Evolutionary conservation across 2,888 invertebrate species (phyloP), one percentile per base, ranked within the genome.

Genomic region (Keiferia lycopersicella): DNA sequence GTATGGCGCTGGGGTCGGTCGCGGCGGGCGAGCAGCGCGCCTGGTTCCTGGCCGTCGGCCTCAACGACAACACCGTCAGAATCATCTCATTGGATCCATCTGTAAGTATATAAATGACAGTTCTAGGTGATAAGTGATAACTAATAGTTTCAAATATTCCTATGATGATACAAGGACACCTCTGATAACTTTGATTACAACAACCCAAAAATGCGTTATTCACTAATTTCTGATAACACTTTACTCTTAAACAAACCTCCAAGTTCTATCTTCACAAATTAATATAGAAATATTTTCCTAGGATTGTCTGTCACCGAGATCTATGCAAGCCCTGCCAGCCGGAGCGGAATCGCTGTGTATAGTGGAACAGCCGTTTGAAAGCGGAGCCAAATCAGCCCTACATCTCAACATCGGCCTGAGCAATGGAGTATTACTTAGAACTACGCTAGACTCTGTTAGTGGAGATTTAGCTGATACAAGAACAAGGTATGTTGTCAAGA

Each of bases 401-500:
- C 98, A 98, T 87, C 92, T 99, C 34, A 99, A 99, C 81, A 99
- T 99, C 82, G 99, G 99, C 0, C 91, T 99, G 26, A 98, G 98
- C 91, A 99, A 99, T 87, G 99, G 99, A 63, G 98, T 98, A 34
- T 87, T 99, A 66, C 88, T 99, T 63, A 93, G 99, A 76, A 98
- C 98, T 1, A 98, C 99, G 2, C 91, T 99, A 39, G 99, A 99
- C 90, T 97, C 97, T 0, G 97, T 98, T 20, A 98, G 98, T 51
- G 99, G 99, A 0, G 99, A 99, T 83, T 93, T 99, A 72, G 97
- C 98, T 2, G 99, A 99, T 80, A 99, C 99, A 0, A 93, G 99
- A 72, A 99, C 99, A 0, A 94, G 99, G 92, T 92, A 51, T 63
- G 41, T 1, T 7, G n/a, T 0, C 3, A 8, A n/a, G 48, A 38